phyloP scores from a whole-genome alignment of 2,113 vertebrate species.

The Myotis lucifugus region DNA sequence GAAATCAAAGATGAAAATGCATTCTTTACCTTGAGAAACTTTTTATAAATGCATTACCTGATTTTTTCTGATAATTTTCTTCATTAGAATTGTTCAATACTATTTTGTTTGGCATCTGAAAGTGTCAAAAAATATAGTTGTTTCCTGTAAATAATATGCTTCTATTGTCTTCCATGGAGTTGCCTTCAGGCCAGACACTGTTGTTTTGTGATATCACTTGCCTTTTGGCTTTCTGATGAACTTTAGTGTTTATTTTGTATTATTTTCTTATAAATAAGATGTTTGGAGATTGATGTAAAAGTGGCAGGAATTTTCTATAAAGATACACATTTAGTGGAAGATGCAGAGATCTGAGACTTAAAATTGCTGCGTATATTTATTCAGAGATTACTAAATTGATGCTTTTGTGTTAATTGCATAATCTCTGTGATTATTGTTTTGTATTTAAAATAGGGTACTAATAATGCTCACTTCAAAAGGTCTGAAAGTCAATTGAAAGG shows the following conservation, averaged over 20 bases:
- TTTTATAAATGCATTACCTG: not conserved
- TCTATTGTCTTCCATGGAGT: not conserved
- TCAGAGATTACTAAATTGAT: not conserved
- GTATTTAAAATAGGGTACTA: not conserved
- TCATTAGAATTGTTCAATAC: not conserved
- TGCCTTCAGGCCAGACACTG: not conserved
- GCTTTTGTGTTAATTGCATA: not conserved
- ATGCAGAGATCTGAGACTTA: not conserved
- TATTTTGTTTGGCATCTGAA: not conserved
- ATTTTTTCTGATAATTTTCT: conserved; percentile 2
- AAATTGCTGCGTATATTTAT: not conserved
- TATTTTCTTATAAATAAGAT: not conserved
- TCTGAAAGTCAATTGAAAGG: not conserved
- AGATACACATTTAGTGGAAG: not conserved
- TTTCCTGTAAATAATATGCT: not conserved
- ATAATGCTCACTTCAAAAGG: not conserved
- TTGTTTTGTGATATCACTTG: not conserved
- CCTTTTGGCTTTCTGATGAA: not conserved
- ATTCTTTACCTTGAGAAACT: not conserved
- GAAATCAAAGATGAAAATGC: not conserved
- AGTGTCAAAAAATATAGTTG: not conserved
- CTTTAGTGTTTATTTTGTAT: conserved; percentile 20
- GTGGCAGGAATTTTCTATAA: not conserved
- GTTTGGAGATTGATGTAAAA: not conserved
- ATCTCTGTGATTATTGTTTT: not conserved